Evolutionary conservation across 1,140 invertebrate genomes (phyloP), one percentile per base, ranked within the genome.

Genomic region (Bombus soroeensis): DNA sequence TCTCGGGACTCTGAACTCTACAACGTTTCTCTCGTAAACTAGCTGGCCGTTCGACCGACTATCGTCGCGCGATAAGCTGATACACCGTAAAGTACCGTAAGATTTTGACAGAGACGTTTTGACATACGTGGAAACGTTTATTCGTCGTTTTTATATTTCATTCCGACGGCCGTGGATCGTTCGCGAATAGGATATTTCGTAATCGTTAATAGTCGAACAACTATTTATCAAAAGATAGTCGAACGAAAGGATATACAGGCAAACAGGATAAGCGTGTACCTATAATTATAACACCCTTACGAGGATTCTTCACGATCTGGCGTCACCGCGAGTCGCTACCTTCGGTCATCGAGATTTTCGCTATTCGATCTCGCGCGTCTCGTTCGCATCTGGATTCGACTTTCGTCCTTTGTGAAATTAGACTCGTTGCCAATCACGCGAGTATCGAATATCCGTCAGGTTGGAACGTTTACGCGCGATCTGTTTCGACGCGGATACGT

Each of bases 301-400:
- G 84, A 87, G 82, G 70, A 86, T 81, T 64, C 83, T n/a, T n/a
- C n/a, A 86, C 72, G 88, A 89, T 87, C 79, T 86, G 87, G 64
- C 53, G n/a, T n/a, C 18, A 73, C 13, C 25, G 34, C 2, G 6
- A 39, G 1, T 39, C 25, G 3, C 18, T 5, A 5, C 34, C 8
- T 1, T 10, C 25, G 0, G 12, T 18, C 13, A 12, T 10, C 13
- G 25, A 41, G 37, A n/a, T 9, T n/a, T 62, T 43, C 74, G 79
- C 86, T 64, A 81, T 57, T 82, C 83, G 78, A 88, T 84, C 43
- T n/a, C 37, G 6, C 1, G 3, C 39, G 0, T 43, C 28, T 32
- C n/a, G 0, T 1, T 43, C 10, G 70, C 6, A 10, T 1, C 1
- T 9, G 37, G 9, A 70, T 39, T 22, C 6, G 13, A 1, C 3